Conservation (phyloP, 2,888 invertebrate genomes). For the Incurvaria masculella region DNA sequence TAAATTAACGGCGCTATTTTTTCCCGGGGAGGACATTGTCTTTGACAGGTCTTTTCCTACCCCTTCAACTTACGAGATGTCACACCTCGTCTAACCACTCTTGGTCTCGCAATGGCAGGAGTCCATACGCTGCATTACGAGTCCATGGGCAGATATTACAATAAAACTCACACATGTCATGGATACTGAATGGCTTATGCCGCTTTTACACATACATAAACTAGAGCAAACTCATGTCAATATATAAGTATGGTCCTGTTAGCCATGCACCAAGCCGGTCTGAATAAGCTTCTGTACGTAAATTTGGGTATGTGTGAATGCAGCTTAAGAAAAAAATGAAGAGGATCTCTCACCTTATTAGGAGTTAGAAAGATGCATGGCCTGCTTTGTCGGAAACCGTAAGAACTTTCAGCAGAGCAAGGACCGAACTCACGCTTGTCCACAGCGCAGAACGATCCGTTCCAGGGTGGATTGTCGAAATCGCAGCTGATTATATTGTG, state of each 20-base stretch:
- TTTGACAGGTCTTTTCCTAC: too few relatives aligned
- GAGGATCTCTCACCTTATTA: conserved; percentile 63
- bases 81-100: too few relatives aligned
- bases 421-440: conserved; percentile 74
- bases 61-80: too few relatives aligned
- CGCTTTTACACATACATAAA: neutral
- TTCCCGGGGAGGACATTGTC: too few relatives aligned
- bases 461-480: too few relatives aligned
- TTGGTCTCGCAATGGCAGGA: too few relatives aligned
- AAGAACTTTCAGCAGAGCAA: conserved; percentile 83
- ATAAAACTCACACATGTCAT: neutral
- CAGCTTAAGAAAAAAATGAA: neutral
- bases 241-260: neutral
- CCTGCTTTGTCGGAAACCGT: conserved; percentile 86
- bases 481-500: too few relatives aligned
- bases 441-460: conserved; percentile 84
- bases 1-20: too few relatives aligned
- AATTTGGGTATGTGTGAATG: neutral
- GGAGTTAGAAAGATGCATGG: conserved; percentile 96
- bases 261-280: neutral
- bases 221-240: conserved; percentile 2
- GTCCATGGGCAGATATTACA: too few relatives aligned
- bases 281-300: neutral
- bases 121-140: too few relatives aligned
- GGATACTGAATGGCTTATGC: neutral